Conservation (phyloP, 2,888 invertebrate genomes). For the Drosophila engyochracea region DNA sequence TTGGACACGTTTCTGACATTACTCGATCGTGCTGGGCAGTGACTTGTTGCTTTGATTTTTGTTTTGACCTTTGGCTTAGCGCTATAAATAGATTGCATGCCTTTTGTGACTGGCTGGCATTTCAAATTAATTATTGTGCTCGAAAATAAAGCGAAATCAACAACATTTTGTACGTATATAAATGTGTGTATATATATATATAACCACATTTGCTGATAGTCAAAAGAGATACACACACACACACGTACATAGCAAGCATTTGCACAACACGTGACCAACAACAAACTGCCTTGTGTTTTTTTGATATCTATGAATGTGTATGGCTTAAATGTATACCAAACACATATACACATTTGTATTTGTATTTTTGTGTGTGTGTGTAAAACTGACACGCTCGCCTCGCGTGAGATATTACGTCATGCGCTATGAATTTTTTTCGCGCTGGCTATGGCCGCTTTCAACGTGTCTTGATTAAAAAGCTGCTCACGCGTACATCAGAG, state of each 20-base stretch:
- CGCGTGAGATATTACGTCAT: slow-evolving; percentile 86
- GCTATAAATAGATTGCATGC: slow-evolving; percentile 65
- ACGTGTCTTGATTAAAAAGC: slow-evolving; percentile 71
- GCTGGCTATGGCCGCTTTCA: slow-evolving; percentile 64
- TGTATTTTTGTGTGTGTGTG: slow-evolving; percentile 4
- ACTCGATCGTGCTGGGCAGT: slow-evolving; percentile 53
- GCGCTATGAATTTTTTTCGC: slow-evolving; percentile 79
- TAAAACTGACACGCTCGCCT: slow-evolving; percentile 82
- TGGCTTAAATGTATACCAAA: slow-evolving; percentile 5
- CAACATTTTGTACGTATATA: slow-evolving; percentile 10
- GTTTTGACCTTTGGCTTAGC: slow-evolving; percentile 65
- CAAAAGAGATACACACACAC: slow-evolving; percentile 13
- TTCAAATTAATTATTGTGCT: slow-evolving; percentile 68
- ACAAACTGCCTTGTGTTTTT: slow-evolving; percentile 63
- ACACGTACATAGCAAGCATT: slow-evolving; percentile 60
- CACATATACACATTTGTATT: neutral
- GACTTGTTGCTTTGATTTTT: slow-evolving; percentile 60
- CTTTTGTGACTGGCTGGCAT: slow-evolving; percentile 46
- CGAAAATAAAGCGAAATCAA: slow-evolving; percentile 56
- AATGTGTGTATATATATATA: neutral
- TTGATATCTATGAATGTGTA: slow-evolving; percentile 17
- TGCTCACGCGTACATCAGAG: slow-evolving; percentile 44
- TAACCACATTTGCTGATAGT: slow-evolving; percentile 31
- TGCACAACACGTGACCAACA: slow-evolving; percentile 81
- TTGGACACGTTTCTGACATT: slow-evolving; percentile 69